These are phyloP conservation scores for Scolopax mira DNA, from an alignment of 2,113 vertebrate genomes.

Conservation along the genomic window DNA sequence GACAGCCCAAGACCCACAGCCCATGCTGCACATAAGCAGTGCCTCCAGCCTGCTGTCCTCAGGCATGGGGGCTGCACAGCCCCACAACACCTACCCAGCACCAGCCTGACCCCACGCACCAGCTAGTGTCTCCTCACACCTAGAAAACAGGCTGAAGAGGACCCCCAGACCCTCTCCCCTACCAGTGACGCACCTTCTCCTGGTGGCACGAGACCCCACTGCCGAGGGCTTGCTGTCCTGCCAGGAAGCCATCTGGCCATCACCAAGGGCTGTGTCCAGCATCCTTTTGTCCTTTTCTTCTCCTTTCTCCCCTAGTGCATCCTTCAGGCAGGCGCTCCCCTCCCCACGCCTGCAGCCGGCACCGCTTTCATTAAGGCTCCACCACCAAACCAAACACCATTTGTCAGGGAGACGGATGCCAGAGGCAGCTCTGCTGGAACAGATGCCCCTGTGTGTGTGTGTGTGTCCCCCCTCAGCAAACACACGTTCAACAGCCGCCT, in stretches of 20 bases:
- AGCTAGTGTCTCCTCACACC: not conserved
- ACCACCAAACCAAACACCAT: slow-evolving; percentile 11
- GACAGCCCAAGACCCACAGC: not conserved
- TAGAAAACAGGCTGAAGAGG: not conserved
- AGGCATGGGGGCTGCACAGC: not conserved
- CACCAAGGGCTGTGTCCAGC: accelerated
- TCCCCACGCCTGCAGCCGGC: not conserved
- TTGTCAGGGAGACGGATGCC: slow-evolving; percentile 8
- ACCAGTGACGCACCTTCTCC: not conserved
- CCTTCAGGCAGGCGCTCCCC: not conserved
- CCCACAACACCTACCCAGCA: not conserved
- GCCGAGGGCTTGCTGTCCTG: not conserved
- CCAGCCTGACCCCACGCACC: not conserved
- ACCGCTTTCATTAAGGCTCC: not conserved
- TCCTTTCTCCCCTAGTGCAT: not conserved
- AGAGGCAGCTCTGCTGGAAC: not conserved
- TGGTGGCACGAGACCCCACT: accelerated
- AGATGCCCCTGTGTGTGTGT: not conserved
- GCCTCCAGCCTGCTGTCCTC: not conserved
- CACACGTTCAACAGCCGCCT: accelerated
- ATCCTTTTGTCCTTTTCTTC: not conserved
- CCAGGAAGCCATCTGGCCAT: not conserved
- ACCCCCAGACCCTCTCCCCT: not conserved
- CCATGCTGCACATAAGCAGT: not conserved
- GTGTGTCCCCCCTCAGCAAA: not conserved